Evolutionary conservation across 2,888 invertebrate species (phyloP).

Genomic region (Frankliniella fusca): DNA sequence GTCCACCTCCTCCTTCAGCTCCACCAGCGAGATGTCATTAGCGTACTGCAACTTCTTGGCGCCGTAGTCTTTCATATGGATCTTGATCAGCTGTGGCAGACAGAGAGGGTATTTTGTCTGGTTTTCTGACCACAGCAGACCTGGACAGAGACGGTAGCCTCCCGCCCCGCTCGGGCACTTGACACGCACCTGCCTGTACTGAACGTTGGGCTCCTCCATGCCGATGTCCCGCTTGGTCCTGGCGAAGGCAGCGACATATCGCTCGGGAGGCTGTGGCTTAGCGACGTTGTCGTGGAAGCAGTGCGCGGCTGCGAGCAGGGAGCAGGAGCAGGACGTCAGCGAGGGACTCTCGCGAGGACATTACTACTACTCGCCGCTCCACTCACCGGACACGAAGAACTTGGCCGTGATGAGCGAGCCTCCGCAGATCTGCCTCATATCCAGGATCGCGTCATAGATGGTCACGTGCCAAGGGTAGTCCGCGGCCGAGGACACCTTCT

Average conservation of each 20-base stretch:
- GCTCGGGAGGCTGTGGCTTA: background rate
- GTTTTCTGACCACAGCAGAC: too few species aligned
- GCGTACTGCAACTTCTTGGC: background rate
- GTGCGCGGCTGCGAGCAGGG: background rate
- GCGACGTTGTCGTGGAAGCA: background rate
- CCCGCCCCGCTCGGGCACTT: too few species aligned
- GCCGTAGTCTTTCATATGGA: background rate
- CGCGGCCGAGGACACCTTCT: background rate
- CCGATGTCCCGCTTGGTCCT: background rate
- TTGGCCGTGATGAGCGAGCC: conserved; percentile 4
- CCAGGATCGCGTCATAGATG: conserved; percentile 1
- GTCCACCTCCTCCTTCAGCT: background rate
- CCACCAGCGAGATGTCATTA: background rate
- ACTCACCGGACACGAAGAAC: conserved; percentile 5
- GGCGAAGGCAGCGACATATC: background rate
- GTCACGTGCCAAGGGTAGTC: conserved; percentile 21
- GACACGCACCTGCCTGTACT: background rate
- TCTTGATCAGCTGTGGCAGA: too few species aligned
- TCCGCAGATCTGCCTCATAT: background rate
- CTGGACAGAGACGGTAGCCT: too few species aligned
- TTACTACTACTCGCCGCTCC: background rate
- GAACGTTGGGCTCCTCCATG: background rate
- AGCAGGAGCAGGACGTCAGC: background rate
- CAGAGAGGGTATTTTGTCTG: too few species aligned
- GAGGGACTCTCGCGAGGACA: background rate